Conservation (phyloP, 2,888 invertebrate species). For the Automeris io region DNA sequence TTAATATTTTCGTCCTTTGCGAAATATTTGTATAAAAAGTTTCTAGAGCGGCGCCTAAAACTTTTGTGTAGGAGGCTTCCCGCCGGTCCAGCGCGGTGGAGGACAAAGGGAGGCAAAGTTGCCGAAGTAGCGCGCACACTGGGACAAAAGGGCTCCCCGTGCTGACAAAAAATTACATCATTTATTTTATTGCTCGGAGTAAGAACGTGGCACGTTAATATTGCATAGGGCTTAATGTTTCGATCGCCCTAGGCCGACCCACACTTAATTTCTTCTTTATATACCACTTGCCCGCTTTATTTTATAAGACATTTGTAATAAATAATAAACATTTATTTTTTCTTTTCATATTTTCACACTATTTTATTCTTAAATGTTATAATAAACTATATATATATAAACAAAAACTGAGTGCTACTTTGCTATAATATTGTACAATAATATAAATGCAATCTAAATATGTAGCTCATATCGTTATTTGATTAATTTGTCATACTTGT, state of each 20-base stretch:
- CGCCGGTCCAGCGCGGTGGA: constrained; percentile 44
- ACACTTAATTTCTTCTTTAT: constrained; percentile 22
- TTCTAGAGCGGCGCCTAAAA: constrained; percentile 66
- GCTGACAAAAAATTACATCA: constrained; percentile 75
- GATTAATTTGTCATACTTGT: too few species aligned
- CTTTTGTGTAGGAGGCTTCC: constrained; percentile 69
- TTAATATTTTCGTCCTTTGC: constrained; percentile 42
- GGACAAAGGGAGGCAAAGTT: constrained; percentile 51
- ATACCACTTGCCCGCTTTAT: constrained; percentile 13
- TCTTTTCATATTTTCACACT: too few species aligned
- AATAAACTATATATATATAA: too few species aligned
- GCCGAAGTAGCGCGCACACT: constrained; percentile 49
- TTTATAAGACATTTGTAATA: too few species aligned
- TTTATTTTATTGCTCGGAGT: constrained; percentile 75
- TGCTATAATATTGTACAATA: too few species aligned
- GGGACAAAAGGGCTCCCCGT: constrained; percentile 62
- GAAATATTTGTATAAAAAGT: constrained; percentile 45
- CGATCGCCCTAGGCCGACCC: constrained; percentile 63
- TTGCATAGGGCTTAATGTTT: constrained; percentile 65
- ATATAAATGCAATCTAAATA: too few species aligned
- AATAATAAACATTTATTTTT: too few species aligned
- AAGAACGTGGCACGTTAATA: constrained; percentile 73
- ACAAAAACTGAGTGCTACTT: too few species aligned
- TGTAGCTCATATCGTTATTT: too few species aligned
- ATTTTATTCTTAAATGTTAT: too few species aligned